phyloP scores from a whole-genome alignment of 2,888 invertebrate genomes.

The Lymantria dispar region DNA sequence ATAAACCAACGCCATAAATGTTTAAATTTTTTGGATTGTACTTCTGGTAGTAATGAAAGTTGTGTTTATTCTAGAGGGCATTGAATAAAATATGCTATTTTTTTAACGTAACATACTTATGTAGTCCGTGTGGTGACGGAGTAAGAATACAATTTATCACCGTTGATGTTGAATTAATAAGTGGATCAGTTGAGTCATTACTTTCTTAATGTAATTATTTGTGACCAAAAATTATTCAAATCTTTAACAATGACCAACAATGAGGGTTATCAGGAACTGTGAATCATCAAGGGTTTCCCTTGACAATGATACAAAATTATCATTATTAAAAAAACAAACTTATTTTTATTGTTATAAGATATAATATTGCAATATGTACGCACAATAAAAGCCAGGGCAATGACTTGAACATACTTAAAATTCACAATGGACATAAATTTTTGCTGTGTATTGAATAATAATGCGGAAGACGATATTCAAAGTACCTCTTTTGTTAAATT shows the following conservation, averaged over 20 bases:
- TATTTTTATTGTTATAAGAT: neutral
- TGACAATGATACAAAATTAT: neutral
- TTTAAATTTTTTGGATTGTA: too few species aligned
- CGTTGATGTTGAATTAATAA: too few species aligned
- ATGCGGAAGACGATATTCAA: neutral
- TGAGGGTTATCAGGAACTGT: slow-evolving; percentile 30
- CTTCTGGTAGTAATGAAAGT: too few species aligned
- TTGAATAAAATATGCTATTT: too few species aligned
- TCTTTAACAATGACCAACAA: slow-evolving; percentile 15
- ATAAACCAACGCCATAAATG: too few species aligned
- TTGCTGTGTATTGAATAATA: slow-evolving; percentile 23
- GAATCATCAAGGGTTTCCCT: slow-evolving; percentile 22
- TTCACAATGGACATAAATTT: slow-evolving; percentile 39
- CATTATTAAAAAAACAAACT: neutral
- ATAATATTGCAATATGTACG: neutral
- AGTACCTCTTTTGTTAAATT: neutral
- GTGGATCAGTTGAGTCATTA: too few species aligned
- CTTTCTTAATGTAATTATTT: neutral
- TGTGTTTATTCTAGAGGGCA: too few species aligned
- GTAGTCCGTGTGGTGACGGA: too few species aligned
- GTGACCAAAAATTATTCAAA: neutral
- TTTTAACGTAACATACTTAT: too few species aligned
- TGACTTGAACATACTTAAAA: slow-evolving; percentile 34
- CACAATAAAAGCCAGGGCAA: slow-evolving; percentile 13
- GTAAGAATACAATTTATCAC: too few species aligned